phyloP scores from a whole-genome alignment of 2,888 invertebrate species.

The Sphaeridia pumilis region DNA sequence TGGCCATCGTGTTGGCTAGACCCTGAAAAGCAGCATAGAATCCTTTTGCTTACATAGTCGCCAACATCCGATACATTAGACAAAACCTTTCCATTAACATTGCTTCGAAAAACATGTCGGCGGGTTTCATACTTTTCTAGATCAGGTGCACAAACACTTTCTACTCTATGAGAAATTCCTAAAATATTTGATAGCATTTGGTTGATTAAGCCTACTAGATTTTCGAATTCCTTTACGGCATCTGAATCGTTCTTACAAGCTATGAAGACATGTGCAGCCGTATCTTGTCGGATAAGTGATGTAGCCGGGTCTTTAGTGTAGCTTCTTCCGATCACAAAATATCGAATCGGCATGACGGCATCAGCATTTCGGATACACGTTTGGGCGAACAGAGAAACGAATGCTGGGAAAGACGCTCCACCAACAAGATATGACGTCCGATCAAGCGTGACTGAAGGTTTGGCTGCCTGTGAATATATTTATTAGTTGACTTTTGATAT shows the following conservation, averaged over 20 bases:
- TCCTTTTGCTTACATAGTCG: conserved; percentile 63
- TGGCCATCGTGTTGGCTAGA: conserved; percentile 46
- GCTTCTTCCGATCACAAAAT: conserved; percentile 57
- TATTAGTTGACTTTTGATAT: background rate
- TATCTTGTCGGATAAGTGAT: conserved; percentile 50
- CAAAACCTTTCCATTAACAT: conserved; percentile 55
- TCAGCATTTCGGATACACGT: conserved; percentile 46
- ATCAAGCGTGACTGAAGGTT: too few relatives aligned
- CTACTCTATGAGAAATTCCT: conserved; percentile 48
- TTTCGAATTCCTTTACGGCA: conserved; percentile 47
- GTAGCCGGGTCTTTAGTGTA: conserved; percentile 44
- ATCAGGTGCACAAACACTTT: conserved; percentile 52
- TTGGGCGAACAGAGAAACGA: conserved; percentile 60
- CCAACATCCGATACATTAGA: conserved; percentile 60
- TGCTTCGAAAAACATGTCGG: conserved; percentile 56
- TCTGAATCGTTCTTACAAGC: conserved; percentile 46
- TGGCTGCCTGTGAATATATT: too few relatives aligned
- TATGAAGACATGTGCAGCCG: conserved; percentile 55
- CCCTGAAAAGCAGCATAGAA: conserved; percentile 52
- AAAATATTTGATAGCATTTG: conserved; percentile 52
- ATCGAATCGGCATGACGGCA: conserved; percentile 54
- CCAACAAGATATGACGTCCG: conserved; percentile 52
- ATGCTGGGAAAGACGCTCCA: conserved; percentile 58
- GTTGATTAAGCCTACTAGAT: conserved; percentile 35
- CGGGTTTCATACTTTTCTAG: conserved; percentile 55